Evolutionary conservation across 2,113 vertebrate genomes (phyloP), one percentile per base, ranked within the genome.

Genomic region (Gila orcuttii): DNA sequence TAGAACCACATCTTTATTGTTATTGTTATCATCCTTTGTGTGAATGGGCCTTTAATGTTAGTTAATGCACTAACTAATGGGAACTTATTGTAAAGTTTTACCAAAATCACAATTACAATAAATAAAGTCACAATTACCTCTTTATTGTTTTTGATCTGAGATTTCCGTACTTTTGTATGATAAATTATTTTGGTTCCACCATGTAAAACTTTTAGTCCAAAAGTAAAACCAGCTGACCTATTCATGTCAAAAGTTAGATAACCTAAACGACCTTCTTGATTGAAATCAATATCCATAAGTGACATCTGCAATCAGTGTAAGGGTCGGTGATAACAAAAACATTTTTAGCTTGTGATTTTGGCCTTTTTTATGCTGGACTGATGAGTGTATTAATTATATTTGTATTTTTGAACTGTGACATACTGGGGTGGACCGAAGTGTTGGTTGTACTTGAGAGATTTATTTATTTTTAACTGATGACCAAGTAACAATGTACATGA

Each of bases 251-350:
- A 75, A 75, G 11, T 75, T 47, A 47, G 39, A 45, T 31, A n/a
- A 45, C 57, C n/a, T 10, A 4, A 80, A 64, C 17, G 17, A 80
- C 39, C 79, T 64, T 80, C 36, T 45, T 80, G 79, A 80, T 31
- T 80, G 39, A 80, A 80, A 80, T 64, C 79, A 45, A 64, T 64
- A 60, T 75, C 23, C 71, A 75, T 75, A 75, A 75, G 71, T 47
- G 42, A 75, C 12, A 75, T 75, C 23, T 47, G 64, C 80, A 82
- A 82, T 82, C 64, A 82, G 25, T 12, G 21, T 25, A 60, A 39
- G 59, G 47, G 25, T 23, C 6, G 0, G 21, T 55, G 45, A 82
- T 69, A 52, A 52, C 19, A 52, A 68, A 28, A 66, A 68, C 62
- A 66, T 82, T 66, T 45, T 33, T 69, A 45, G 12, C 4, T 82